These are phyloP conservation scores for Ryuthela nishihirai DNA, from an alignment of 2,888 invertebrate genomes.

Conservation along the genomic window DNA sequence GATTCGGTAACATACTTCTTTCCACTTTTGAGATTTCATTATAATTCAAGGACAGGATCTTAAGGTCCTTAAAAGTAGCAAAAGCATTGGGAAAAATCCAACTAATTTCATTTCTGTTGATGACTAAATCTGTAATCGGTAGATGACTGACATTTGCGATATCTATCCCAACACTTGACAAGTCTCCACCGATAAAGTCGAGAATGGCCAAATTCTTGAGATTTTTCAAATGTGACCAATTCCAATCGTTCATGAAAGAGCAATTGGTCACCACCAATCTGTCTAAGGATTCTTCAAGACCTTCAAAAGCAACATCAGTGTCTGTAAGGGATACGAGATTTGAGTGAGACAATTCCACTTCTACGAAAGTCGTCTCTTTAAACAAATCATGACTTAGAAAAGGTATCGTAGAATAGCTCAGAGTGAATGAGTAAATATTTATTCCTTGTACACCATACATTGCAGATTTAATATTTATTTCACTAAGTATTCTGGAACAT, in stretches of 20 bases:
- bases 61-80: constrained; percentile 4
- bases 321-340: constrained; percentile 13
- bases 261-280: constrained; percentile 6
- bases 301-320: constrained; percentile 17
- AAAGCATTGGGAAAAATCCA: constrained; percentile 12
- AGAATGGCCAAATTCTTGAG: constrained; percentile 8
- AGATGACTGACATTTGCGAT: constrained; percentile 2
- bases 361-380: neutral
- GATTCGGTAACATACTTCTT: constrained; percentile 18
- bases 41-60: neutral
- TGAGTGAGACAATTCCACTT: constrained; percentile 10
- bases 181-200: constrained; percentile 8
- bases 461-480: too few relatives aligned
- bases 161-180: constrained; percentile 11
- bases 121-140: constrained; percentile 1
- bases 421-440: too few relatives aligned
- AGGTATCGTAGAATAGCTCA: too few relatives aligned
- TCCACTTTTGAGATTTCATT: constrained; percentile 8
- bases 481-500: too few relatives aligned
- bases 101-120: constrained; percentile 7
- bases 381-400: neutral
- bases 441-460: too few relatives aligned
- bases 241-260: constrained; percentile 14
- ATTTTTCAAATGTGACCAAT: constrained; percentile 19
- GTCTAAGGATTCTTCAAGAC: constrained; percentile 19